These are phyloP conservation scores for Gymnocheta viridis DNA, from an alignment of 2,888 invertebrate genomes.

Conservation along the genomic window DNA sequence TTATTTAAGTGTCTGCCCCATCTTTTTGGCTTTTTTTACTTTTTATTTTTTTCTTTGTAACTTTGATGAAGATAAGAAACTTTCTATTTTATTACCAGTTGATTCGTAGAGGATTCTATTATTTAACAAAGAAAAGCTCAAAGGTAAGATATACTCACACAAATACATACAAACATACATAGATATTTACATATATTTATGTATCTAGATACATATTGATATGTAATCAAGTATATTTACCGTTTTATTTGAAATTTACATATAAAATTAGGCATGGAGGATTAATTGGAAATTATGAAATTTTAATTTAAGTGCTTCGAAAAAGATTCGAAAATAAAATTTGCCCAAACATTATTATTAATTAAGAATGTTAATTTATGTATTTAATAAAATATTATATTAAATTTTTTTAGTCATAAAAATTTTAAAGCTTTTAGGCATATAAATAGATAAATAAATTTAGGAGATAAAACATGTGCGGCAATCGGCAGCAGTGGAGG, in stretches of 20 bases:
- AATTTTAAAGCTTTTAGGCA: background rate
- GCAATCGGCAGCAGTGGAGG: no score
- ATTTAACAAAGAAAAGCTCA: constrained; percentile 18
- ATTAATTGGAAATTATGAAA: constrained; percentile 6
- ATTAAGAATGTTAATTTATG: background rate
- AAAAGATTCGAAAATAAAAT: background rate
- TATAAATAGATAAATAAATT: no score
- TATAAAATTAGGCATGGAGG: background rate
- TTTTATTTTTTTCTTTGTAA: background rate
- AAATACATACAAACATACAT: background rate
- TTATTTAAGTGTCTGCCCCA: constrained; percentile 1
- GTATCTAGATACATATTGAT: no score
- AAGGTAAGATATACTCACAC: background rate
- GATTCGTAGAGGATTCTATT: constrained; percentile 54
- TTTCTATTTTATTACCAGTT: constrained; percentile 65
- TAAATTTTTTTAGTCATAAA: background rate
- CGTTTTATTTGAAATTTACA: constrained; percentile 10
- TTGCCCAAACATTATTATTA: background rate
- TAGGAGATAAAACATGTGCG: no score
- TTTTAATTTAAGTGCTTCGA: background rate
- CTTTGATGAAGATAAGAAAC: constrained; percentile 51
- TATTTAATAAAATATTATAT: no score
- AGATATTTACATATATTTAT: background rate
- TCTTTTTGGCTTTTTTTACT: background rate
- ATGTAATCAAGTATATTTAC: background rate